These are phyloP conservation scores for Heterodera carotae DNA, from an alignment of 1,140 invertebrate genomes.

Conservation along the genomic window DNA sequence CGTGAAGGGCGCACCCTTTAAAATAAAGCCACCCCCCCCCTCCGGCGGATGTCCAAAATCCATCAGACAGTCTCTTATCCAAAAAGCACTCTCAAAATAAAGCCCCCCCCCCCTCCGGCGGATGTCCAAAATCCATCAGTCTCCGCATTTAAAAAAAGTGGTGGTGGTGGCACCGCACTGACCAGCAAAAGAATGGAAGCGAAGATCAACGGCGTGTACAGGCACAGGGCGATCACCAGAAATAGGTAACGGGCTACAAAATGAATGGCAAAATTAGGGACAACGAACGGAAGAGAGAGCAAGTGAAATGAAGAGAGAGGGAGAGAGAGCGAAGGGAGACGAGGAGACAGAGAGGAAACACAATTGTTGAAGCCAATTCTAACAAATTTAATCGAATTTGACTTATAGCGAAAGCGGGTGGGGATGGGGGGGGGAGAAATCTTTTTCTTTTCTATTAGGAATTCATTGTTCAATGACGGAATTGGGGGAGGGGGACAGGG, in stretches of 20 bases:
- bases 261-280: neutral
- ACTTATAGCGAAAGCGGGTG: neutral
- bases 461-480: too few relatives aligned
- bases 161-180: too few relatives aligned
- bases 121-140: too few relatives aligned
- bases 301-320: constrained; percentile 13
- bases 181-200: constrained; percentile 58
- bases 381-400: too few relatives aligned
- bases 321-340: neutral
- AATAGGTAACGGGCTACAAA: constrained; percentile 44
- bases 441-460: too few relatives aligned
- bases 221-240: constrained; percentile 52
- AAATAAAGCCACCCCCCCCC: too few relatives aligned
- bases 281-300: neutral
- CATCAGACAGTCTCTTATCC: too few relatives aligned
- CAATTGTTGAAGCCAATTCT: neutral
- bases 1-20: too few relatives aligned
- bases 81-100: too few relatives aligned
- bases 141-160: too few relatives aligned
- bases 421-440: constrained; percentile 6
- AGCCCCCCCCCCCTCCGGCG: too few relatives aligned
- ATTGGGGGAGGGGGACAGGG: neutral
- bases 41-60: too few relatives aligned
- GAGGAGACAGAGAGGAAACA: neutral
- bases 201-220: constrained; percentile 57